Conservation (phyloP, 2,113 vertebrate genomes). For the Nyctereutes procyonoides region DNA sequence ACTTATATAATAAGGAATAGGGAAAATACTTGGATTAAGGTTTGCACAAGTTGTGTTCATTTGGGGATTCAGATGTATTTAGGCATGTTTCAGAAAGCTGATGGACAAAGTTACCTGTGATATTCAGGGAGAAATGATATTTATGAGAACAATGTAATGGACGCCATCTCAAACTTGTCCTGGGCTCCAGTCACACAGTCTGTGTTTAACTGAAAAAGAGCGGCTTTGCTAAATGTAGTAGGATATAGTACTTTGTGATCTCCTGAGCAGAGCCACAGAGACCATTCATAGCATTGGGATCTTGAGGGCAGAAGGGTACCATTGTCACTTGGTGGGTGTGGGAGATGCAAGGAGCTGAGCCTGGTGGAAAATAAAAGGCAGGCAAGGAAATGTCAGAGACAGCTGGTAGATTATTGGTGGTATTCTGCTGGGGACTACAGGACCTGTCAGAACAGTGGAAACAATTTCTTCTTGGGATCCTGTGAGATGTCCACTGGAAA, state of each 20-base stretch:
- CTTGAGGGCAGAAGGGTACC: not conserved
- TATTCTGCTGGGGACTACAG: not conserved
- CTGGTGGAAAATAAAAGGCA: not conserved
- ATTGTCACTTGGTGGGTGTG: not conserved
- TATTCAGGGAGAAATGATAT: not conserved
- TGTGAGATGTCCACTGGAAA: not conserved
- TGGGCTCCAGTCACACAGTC: accelerated
- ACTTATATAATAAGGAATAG: not conserved
- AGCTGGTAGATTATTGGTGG: accelerated
- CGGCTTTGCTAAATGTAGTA: not conserved
- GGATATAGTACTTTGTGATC: too few species aligned
- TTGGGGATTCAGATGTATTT: not conserved
- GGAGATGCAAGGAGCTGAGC: not conserved
- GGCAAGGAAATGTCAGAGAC: not conserved
- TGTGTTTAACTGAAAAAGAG: not conserved
- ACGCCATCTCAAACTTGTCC: not conserved
- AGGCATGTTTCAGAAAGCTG: not conserved
- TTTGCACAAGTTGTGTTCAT: not conserved
- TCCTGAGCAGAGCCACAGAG: not conserved
- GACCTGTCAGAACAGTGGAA: not conserved
- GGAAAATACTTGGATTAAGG: not conserved
- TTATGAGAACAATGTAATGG: not conserved
- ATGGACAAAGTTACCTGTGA: not conserved
- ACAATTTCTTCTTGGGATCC: not conserved
- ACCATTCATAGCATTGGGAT: too few species aligned